Evolutionary conservation across 2,888 invertebrate species (phyloP).

Genomic region (Cancer borealis): DNA sequence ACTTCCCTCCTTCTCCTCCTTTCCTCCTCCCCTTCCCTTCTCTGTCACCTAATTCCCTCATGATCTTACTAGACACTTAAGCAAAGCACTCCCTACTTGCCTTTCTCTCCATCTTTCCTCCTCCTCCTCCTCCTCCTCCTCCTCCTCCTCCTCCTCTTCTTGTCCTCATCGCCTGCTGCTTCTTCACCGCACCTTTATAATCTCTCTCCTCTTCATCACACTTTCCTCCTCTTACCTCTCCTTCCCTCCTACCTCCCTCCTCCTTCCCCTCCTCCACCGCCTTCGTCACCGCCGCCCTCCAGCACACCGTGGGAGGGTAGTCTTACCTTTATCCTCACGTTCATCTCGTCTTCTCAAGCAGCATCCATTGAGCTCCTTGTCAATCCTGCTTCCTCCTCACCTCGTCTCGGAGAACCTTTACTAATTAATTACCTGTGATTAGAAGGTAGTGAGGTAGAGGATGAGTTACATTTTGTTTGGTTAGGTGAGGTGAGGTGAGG

Average conservation of each 20-base stretch:
- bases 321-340: background rate
- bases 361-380: background rate
- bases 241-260: too few species aligned
- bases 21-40: background rate
- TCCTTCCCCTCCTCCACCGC: background rate
- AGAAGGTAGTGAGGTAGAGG: background rate
- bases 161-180: slow-evolving; percentile 8
- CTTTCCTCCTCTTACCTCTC: slow-evolving; percentile 11
- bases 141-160: background rate
- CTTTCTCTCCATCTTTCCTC: background rate
- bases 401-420: background rate
- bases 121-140: background rate
- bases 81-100: background rate
- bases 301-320: background rate
- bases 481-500: too few species aligned
- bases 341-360: background rate
- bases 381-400: background rate
- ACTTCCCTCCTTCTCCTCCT: background rate
- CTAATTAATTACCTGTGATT: background rate
- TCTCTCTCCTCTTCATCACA: slow-evolving; percentile 20
- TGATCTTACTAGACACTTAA: background rate
- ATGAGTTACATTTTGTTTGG: too few species aligned
- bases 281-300: background rate
- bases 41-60: background rate
- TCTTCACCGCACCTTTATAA: slow-evolving; percentile 20